Base-by-base conservation (phyloP, 2,797 vertebrate genomes). In the Siniperca obscura region DNA sequence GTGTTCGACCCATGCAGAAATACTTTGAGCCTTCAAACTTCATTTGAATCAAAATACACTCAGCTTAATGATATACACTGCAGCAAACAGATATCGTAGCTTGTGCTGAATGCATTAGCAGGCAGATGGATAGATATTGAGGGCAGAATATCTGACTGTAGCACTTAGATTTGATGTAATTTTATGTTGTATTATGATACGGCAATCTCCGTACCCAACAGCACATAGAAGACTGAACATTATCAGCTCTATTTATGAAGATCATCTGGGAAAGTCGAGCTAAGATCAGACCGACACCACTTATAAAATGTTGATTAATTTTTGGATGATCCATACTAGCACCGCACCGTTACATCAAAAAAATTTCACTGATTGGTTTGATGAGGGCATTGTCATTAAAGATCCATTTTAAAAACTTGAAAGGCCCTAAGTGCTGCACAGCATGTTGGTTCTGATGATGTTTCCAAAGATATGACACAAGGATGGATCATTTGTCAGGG, bases 21-120 rank as follows among this genome's bases (percentile, higher is more conserved):
- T 55, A 76, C 66, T 82, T 57, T 64, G 34, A 83, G 80, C 79
- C 76, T 81, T 86, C 81, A 80, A 65, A 86, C 64, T 81, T 60
- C 25, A 82, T 90, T 73, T 82, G 60, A 81, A 86, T 87, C 64
- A 82, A 83, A 80, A 81, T 38, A 55, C 52, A 62, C 76, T 85
- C 70, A 25, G 68, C 25, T 59, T 72, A 72, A 83, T 85, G 56
- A 77, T 34, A 55, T 21, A 48, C 48, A 21, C 50, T 52, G 80
- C 66, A 30, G 70, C 56, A 76, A 84, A 70, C 40, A 42, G 38
- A 27, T 34, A 67, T 56, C 3, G 1, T 3, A 40, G 52, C 56
- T 57, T 0, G 2, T 46, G 34, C 14, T 59, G 56, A 62, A 74
- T 72, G 70, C 40, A 65, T 83, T 62, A 67, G 61, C 34, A n/a